phyloP scores from a whole-genome alignment of 2,888 invertebrate genomes.

The Macroteleia sp. region DNA sequence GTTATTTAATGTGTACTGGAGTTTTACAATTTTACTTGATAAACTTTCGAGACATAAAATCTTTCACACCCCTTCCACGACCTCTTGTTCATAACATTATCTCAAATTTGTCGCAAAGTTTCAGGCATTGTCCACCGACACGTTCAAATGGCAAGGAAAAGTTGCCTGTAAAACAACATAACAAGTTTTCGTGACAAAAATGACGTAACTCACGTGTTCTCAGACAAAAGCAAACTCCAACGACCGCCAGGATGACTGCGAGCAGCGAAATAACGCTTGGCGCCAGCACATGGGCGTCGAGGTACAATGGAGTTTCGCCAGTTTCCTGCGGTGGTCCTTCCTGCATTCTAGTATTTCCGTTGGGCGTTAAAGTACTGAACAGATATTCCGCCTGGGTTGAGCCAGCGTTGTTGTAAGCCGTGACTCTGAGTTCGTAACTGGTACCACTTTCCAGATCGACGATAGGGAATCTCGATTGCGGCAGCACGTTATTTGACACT shows the following conservation, averaged over 20 bases:
- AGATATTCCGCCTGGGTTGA: slow-evolving; percentile 86
- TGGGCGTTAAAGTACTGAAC: slow-evolving; percentile 86
- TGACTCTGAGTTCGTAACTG: slow-evolving; percentile 85
- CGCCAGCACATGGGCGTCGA: slow-evolving; percentile 85
- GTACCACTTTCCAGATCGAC: slow-evolving; percentile 85
- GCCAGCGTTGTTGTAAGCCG: slow-evolving; percentile 88
- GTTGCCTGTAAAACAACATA: neutral
- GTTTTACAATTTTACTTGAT: no score
- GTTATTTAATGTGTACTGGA: no score
- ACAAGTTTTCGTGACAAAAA: slow-evolving; percentile 12
- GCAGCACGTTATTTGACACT: slow-evolving; percentile 85
- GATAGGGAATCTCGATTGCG: slow-evolving; percentile 84
- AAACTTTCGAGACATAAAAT: neutral
- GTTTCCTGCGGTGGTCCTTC: slow-evolving; percentile 74
- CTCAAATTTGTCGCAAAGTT: slow-evolving; percentile 16
- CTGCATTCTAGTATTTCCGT: slow-evolving; percentile 83
- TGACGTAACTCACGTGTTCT: slow-evolving; percentile 84
- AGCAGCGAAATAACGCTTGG: slow-evolving; percentile 85
- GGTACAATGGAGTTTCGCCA: slow-evolving; percentile 81
- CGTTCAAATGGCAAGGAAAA: neutral
- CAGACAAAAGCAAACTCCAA: slow-evolving; percentile 86
- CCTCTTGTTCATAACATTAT: slow-evolving; percentile 1
- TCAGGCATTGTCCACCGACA: neutral
- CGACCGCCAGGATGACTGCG: slow-evolving; percentile 85
- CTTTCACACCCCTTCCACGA: neutral